Evolutionary conservation across 2,888 invertebrate species (phyloP).

Genomic region (Electrophaes corylata): DNA sequence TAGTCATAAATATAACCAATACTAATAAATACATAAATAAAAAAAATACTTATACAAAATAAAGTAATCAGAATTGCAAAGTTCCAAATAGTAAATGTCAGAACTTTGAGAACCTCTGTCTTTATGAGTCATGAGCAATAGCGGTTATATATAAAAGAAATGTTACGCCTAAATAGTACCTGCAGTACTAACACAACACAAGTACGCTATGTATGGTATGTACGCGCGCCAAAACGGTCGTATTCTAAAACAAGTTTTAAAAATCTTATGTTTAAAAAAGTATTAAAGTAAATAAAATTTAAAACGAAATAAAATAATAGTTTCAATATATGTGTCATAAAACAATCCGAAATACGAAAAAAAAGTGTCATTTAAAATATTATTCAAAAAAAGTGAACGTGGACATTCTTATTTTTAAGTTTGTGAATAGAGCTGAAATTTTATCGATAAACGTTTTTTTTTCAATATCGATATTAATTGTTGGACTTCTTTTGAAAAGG

Average conservation of each 20-base stretch:
- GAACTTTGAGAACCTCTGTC: conserved; percentile 38
- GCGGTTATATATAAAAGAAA: conserved; percentile 46
- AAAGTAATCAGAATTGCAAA: too few species aligned
- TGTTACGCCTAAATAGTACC: conserved; percentile 38
- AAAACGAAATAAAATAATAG: too few species aligned
- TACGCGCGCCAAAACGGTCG: not conserved
- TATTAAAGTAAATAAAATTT: not conserved
- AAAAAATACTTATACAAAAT: too few species aligned
- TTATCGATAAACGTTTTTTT: conserved; percentile 3
- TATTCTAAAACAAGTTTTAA: not conserved
- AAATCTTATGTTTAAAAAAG: not conserved
- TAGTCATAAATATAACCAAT: too few species aligned
- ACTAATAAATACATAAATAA: too few species aligned
- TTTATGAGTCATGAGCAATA: conserved; percentile 29
- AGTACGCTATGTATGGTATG: not conserved
- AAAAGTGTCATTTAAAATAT: not conserved
- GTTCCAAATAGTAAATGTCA: not conserved
- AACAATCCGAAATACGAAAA: too few species aligned
- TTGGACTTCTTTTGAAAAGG: conserved; percentile 3
- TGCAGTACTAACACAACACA: conserved; percentile 28
- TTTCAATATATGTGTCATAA: too few species aligned
- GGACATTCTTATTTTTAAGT: not conserved
- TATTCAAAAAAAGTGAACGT: too few species aligned
- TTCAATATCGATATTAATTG: not conserved
- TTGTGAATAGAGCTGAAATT: not conserved